Evolutionary conservation across 2,113 vertebrate genomes (phyloP), one percentile per base, ranked within the genome.

Genomic region (Odocoileus virginianus): DNA sequence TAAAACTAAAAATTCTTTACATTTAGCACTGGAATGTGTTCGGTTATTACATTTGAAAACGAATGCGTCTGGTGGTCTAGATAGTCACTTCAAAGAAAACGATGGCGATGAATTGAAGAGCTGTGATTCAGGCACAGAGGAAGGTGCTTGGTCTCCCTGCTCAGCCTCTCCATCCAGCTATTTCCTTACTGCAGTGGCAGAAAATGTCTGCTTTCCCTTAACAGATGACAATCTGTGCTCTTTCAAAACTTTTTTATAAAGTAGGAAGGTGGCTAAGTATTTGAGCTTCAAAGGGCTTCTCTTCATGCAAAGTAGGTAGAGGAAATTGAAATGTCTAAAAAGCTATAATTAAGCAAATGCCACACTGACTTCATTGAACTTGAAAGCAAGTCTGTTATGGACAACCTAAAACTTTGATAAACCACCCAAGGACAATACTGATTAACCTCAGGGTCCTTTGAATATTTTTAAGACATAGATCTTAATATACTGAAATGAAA

Each of bases 21-120:
- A 87, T 81, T 98, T 96, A 96, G 27, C 79, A 84, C 94, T 95
- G 79, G 40, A 79, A 93, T 95, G 71, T 87, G 47, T 95, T 98
- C 93, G 82, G 86, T 91, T 94, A 45, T 84, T 95, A 55, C 43
- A 93, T 84, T 82, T 89, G 91, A 95, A 97, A 89, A 87, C 55
- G 25, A 43, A 78, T 92, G 82, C 83, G 21, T 71, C 83, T 97
- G 88, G 94, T 91, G 85, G 93, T 89, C 94, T 95, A 55, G 57
- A 89, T 88, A 82, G 7, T 97, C 52, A 81, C 91, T 95, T 79
- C 86, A 52, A 92, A 96, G 94, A 89, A 89, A 87, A 60, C 6
- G 45, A 64, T 78, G 57, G 87, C 40, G 87, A 61, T 61, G 19
- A 33, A 33, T 13, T 82, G 64, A 79, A 85, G 47, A 95, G 86